These are phyloP conservation scores for Crotalus viridis DNA, from an alignment of 2,113 vertebrate genomes.

Conservation along the genomic window DNA sequence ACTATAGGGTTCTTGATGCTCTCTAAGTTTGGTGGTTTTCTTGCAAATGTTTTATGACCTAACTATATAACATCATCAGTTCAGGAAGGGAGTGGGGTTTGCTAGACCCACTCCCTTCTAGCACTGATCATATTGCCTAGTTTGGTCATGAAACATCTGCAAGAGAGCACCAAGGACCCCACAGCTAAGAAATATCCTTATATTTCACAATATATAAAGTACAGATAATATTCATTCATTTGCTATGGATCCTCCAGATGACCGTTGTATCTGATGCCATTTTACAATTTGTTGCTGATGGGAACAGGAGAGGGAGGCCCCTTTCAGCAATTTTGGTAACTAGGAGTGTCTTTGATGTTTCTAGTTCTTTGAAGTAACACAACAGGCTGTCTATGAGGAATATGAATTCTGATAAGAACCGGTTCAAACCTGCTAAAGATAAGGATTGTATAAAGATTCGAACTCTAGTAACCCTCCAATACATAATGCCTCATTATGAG, in stretches of 20 bases:
- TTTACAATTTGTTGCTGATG: not conserved
- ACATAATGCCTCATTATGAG: not conserved
- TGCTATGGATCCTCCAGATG: not conserved
- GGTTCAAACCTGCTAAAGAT: not conserved
- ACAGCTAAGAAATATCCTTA: not conserved
- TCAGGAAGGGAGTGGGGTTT: not conserved
- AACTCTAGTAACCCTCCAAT: not conserved
- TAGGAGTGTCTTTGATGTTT: not conserved
- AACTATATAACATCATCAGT: not conserved
- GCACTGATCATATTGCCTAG: not conserved
- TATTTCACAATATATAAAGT: not conserved
- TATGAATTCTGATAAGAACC: not conserved
- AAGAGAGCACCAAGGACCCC: not conserved
- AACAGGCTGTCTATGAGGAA: not conserved
- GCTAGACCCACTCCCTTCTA: not conserved
- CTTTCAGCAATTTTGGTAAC: not conserved
- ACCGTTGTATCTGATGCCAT: not conserved
- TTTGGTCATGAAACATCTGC: not conserved
- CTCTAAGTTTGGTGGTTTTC: not conserved
- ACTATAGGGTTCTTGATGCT: not conserved
- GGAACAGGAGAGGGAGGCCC: not conserved
- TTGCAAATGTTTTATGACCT: not conserved
- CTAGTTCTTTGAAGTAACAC: not conserved
- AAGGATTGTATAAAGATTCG: not conserved
- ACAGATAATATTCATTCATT: not conserved